These are phyloP conservation scores for Laspeyria flexula DNA, from an alignment of 2,888 invertebrate genomes.

Conservation along the genomic window DNA sequence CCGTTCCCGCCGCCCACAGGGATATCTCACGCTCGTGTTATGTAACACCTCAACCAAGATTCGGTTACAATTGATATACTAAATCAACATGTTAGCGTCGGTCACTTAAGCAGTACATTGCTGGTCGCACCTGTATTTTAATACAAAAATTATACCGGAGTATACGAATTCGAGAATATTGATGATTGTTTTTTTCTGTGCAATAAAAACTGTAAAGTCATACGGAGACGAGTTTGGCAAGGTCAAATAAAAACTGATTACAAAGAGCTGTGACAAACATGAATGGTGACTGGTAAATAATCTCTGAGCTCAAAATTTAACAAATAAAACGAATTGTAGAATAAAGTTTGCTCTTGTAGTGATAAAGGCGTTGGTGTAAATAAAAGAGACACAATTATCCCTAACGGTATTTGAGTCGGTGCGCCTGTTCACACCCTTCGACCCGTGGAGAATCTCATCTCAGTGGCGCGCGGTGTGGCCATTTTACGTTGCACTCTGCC, in stretches of 20 bases:
- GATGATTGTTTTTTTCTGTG: constrained; percentile 19
- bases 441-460: constrained; percentile 63
- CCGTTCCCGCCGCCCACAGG: constrained; percentile 82
- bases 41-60: constrained; percentile 73
- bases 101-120: constrained; percentile 19
- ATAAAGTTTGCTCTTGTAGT: constrained; percentile 50
- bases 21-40: constrained; percentile 81
- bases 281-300: constrained; percentile 13
- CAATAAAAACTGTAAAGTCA: constrained; percentile 29
- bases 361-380: constrained; percentile 62
- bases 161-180: constrained; percentile 17
- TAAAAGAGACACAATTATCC: constrained; percentile 74
- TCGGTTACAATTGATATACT: constrained; percentile 73
- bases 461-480: constrained; percentile 51
- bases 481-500: constrained; percentile 17
- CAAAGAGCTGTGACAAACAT: constrained; percentile 27
- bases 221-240: constrained; percentile 38
- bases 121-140: constrained; percentile 12
- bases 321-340: constrained; percentile 40
- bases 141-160: constrained; percentile 15
- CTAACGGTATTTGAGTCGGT: constrained; percentile 70
- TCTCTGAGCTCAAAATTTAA: constrained; percentile 28
- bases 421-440: constrained; percentile 69
- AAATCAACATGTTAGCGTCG: constrained; percentile 33
- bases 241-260: constrained; percentile 37